Base-by-base conservation (phyloP, 2,797 vertebrate species). In the Amblyraja radiata region DNA sequence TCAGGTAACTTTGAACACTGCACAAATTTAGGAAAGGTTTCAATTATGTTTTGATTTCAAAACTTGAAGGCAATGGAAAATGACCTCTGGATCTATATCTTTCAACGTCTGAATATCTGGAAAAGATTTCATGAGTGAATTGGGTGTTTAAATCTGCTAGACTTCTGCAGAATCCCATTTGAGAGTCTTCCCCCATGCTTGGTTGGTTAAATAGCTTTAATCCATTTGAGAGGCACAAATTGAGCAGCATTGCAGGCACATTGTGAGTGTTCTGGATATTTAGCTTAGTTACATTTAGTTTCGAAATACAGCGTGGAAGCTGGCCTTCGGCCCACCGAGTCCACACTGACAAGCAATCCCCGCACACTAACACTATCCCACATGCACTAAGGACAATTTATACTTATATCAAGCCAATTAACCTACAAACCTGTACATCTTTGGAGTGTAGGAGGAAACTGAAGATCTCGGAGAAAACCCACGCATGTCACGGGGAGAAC, bases 121-220 rank as follows among this genome's bases (percentile, higher is more conserved):
- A 88, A 88, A 68, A 65, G 84, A 7, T 9, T 36, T 16, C 21
- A 7, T 84, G 23, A 84, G 54, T 83, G 39, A 83, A 83, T 18
- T 86, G 61, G 61, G n/a, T 88, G 63, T 68, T 63, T 68, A 88
- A 88, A 68, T 88, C 84, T 32, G n/a, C 63, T 68, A 88, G 36
- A 65, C 84, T 68, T 63, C 61, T 21, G 63, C 18, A 23, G 84
- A 65, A 9, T 88, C 63, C 16, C n/a, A 68, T 9, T 68, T 16
- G 16, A 32, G 61, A 88, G 65, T 18, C 32, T 21, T 88, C 6
- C 68, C 84, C 84, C 18, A 3, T 88, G 61, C 84, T 36, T 68
- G 84, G 21, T n/a, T 36, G 65, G 7, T 88, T 88, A 88, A 68
- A 88, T 68, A 21, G 63, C 84, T 65, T 65, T 88, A 68, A 68